phyloP scores from a whole-genome alignment of 2,888 invertebrate genomes.

The Meteorus cinctellus region DNA sequence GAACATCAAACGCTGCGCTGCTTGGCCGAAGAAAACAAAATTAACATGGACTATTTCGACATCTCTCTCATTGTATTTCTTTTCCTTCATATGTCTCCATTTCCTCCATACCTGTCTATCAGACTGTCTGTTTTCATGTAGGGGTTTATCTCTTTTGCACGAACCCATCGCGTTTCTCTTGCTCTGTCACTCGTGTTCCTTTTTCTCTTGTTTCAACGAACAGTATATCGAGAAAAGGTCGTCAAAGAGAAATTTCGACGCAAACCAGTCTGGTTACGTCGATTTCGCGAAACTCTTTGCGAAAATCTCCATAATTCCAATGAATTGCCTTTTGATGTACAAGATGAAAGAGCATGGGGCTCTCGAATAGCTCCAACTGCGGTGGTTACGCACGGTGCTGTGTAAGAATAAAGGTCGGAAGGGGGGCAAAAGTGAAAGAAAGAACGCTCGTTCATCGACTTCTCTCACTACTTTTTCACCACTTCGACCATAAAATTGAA shows the following conservation, averaged over 20 bases:
- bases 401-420: slow-evolving; percentile 11
- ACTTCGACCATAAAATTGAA: slow-evolving; percentile 53
- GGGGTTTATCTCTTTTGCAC: not conserved
- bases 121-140: not conserved
- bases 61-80: not conserved
- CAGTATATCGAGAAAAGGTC: slow-evolving; percentile 15
- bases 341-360: slow-evolving; percentile 67
- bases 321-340: slow-evolving; percentile 71
- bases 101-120: slow-evolving; percentile 13
- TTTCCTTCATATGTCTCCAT: slow-evolving; percentile 6
- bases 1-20: slow-evolving; percentile 12
- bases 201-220: not conserved
- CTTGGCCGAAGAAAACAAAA: too few relatives aligned
- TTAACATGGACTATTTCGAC: not conserved
- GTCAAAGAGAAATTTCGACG: slow-evolving; percentile 42
- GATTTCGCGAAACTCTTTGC: slow-evolving; percentile 53
- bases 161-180: not conserved
- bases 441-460: slow-evolving; percentile 33
- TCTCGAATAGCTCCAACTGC: slow-evolving; percentile 45
- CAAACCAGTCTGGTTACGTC: slow-evolving; percentile 43
- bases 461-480: slow-evolving; percentile 40
- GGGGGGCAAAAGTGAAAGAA: slow-evolving; percentile 21
- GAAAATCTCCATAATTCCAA: slow-evolving; percentile 71
- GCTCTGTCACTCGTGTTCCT: not conserved
- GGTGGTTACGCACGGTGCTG: slow-evolving; percentile 23